Base-by-base conservation (phyloP, 2,888 invertebrate species). In the Drosophila prostipennis region DNA sequence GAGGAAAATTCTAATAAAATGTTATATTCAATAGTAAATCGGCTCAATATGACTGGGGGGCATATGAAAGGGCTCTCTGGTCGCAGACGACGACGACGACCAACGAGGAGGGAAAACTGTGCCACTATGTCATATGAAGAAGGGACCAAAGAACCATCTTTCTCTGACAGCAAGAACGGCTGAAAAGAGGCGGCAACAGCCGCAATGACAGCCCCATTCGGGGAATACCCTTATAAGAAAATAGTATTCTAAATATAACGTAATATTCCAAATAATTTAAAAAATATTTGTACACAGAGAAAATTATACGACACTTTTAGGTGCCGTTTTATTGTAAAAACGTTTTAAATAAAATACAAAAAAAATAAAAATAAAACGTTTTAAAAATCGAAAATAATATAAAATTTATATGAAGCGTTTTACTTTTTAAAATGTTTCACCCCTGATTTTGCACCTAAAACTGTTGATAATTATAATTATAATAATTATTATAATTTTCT, bases 11-110 rank as follows among this genome's bases (percentile, higher is more conserved):
- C 79, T 72, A 87, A 86, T 87, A 89, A 84, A 89, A 85, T 85
- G 89, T 72, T 89, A 89, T 89, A 87, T 84, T 87, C 88, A 87
- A 80, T 89, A 89, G 88, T 85, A 86, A 86, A 86, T 84, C 90
- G 86, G 82, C 86, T 89, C 76, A 87, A 82, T 74, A 63, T 65
- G 74, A 70, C 75, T 70, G 32, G 51, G 71, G 72, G 69, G 74
- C 67, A 71, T 52, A 74, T 43, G 67, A 68, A 69, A 53, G 59
- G 67, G 67, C 65, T 71, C 34, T 51, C 14, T 26, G 68, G 68
- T 48, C 60, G 42, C 60, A 53, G 61, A 36, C 26, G 26, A 26
- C 29, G 29, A 29, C 42, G 54, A 39, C 42, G 42, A 37, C 19
- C 43, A 43, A 29, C 37, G 36, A 46, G 10, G 64, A 3, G 61